Evolutionary conservation across 1,140 invertebrate genomes (phyloP).

Genomic region (Leptinotarsa texana): DNA sequence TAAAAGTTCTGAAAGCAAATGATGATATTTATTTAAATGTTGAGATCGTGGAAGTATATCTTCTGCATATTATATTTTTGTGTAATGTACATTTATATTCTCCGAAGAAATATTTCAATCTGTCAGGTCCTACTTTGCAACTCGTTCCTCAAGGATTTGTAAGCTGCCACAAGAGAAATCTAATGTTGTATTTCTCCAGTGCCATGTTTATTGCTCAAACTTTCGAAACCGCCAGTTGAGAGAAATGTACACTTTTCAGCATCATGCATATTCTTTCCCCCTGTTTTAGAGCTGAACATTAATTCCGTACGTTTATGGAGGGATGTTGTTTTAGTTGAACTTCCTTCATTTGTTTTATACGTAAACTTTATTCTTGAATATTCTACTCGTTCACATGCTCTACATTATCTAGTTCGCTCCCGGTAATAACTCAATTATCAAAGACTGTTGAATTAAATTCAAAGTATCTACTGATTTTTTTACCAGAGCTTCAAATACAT

Average conservation of each 20-base stretch:
- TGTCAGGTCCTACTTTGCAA: conserved; percentile 12
- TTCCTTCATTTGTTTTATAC: background rate
- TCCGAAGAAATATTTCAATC: conserved; percentile 15
- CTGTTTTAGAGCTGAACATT: background rate
- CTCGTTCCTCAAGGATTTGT: conserved; percentile 13
- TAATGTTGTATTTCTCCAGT: conserved; percentile 1
- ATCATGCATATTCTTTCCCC: background rate
- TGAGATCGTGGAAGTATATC: background rate
- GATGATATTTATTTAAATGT: background rate
- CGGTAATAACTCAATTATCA: no score
- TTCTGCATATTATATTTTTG: background rate
- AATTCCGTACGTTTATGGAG: background rate
- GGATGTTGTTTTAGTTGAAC: background rate
- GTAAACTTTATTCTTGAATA: no score
- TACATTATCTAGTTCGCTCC: no score
- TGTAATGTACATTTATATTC: conserved; percentile 9
- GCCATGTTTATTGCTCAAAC: conserved; percentile 2
- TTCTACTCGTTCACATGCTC: no score
- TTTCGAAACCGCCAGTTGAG: background rate
- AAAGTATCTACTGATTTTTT: no score
- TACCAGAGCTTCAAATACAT: no score
- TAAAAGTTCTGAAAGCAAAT: no score
- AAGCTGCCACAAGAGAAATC: conserved; percentile 8
- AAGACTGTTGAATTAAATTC: no score
- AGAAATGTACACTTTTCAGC: background rate